Evolutionary conservation across 2,113 vertebrate species (phyloP), one percentile per base, ranked within the genome.

Genomic region (Esox niger): DNA sequence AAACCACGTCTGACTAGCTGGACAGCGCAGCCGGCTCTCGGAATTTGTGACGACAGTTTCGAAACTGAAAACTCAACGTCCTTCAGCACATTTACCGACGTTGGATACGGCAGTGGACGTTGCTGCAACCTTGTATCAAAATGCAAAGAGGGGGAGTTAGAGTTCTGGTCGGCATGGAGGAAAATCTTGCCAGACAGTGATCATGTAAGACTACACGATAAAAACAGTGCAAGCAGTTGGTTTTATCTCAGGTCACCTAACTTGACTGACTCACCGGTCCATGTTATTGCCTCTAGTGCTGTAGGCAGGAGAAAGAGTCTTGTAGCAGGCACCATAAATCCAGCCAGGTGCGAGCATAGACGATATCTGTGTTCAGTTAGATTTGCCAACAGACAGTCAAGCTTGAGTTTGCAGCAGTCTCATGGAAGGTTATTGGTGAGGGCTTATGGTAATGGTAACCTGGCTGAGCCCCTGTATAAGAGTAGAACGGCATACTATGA

Each of bases 401-500:
- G 38, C 1, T 1, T 21, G 1, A 7, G 4, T 13, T 6, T 20
- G 6, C 25, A 15, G 29, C 33, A 17, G 1, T 52, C 38, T 9
- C 60, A 20, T 8, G 29, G 20, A 20, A 69, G 29, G n/a, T 4
- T 31, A 31, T 78, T 67, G 29, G 4, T 17, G 9, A 66, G 88
- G 17, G 11, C 66, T 1, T 88, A 81, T 71, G 80, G 70, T 4
- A 64, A 23, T 0, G 74, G 67, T 1, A 0, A 33, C n/a, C 35
- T 23, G 20, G 20, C 64, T 0, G 71, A 64, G 23, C 71, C 89
- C 0, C 75, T 88, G 0, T 81, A 86, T 47, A 89, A 77, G 71
- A 86, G 66, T 65, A 89, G 83, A 55, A 89, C 90, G 0, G 92
- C 87, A 0, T 93, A 96, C 26, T 97, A 96, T 5, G 94, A 96